Evolutionary conservation across 2,888 invertebrate genomes (phyloP), one percentile per base, ranked within the genome.

Genomic region (Cetonia aurata): DNA sequence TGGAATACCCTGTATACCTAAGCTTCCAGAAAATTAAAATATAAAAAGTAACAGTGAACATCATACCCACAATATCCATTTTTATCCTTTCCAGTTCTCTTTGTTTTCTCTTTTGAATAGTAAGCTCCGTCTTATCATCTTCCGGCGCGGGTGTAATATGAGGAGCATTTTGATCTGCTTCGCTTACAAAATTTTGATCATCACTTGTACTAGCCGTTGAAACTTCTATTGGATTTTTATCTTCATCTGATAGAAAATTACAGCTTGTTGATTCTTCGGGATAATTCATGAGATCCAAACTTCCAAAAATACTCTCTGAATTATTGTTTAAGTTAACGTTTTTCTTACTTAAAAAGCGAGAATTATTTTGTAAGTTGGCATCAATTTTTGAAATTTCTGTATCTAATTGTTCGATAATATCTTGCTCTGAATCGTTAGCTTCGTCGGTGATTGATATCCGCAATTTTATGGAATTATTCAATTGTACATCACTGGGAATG

Each of bases 41-140:
- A 19, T 25, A 19, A 12, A 46, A 48, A 9, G 6, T 48, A n/a
- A 6, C 6, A 17, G 13, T 9, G n/a, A 48, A 48, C 10, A 31
- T 8, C 62, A 15, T 75, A 69, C 73, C 77, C 52, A 75, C 79
- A 74, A 74, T 75, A 46, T 75, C 71, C 66, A 75, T 75, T 59
- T 68, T 72, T 48, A 71, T 65, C 69, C 62, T 73, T 60, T 37
- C 79, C 77, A 59, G 71, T 62, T 75, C 73, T 19, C 69, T 69
- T 17, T 74, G 42, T 31, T 48, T 56, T 57, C 57, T 67, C 17
- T 25, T 48, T 12, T 62, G 33, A 13, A 31, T 13, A 50, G 1
- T 44, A 59, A 44, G 9, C 6, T 25, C 17, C 15, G 13, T 62
- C 15, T 50, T 15, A 31, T 15, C 6, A 37, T 37, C 10, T 19